Base-by-base conservation (phyloP, 1,140 invertebrate species). In the Drosophila kohkoa region DNA sequence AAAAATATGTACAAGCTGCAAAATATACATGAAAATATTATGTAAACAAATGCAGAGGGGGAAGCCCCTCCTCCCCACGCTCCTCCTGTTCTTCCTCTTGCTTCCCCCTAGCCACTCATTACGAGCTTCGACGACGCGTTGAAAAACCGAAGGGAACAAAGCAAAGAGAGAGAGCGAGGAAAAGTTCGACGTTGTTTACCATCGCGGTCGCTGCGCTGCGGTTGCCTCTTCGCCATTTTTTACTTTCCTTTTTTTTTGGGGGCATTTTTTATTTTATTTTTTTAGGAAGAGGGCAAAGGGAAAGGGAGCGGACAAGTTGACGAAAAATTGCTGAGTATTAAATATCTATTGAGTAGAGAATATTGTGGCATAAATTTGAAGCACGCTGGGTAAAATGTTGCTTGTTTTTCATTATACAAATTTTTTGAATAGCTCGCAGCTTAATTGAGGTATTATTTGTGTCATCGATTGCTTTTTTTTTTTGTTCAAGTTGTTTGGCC, bases 371-470 rank as follows among this genome's bases (percentile, higher is more conserved):
- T 49, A 67, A 66, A 67, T 58, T 25, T 72, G 71, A 72, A 45
- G 77, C 55, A 46, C 66, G 35, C 16, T 35, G 25, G 43, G 15
- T 35, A 75, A 77, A 77, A 83, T 83, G 75, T 60, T 82, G 80
- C 80, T 82, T 83, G 79, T 64, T 77, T 76, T 87, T 81, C 82
- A 82, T 82, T 87, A 82, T 69, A 76, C 45, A 59, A 15, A 65
- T 75, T 65, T 79, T 79, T 52, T 11, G 43, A 41, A 38, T 38
- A 57, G 63, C 75, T 58, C 66, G 30, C 11, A 54, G 66, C 83
- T 83, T 88, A 88, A 88, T 88, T 89, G 77, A 88, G 83, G 83
- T 82, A 88, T 87, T 87, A 77, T 77, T 82, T 83, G 83, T 87
- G 83, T 88, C 83, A 88, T 81, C 85, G 83, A 89, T 89, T 88